Evolutionary conservation across 2,113 vertebrate species (phyloP).

Genomic region (Epinephelus moara): DNA sequence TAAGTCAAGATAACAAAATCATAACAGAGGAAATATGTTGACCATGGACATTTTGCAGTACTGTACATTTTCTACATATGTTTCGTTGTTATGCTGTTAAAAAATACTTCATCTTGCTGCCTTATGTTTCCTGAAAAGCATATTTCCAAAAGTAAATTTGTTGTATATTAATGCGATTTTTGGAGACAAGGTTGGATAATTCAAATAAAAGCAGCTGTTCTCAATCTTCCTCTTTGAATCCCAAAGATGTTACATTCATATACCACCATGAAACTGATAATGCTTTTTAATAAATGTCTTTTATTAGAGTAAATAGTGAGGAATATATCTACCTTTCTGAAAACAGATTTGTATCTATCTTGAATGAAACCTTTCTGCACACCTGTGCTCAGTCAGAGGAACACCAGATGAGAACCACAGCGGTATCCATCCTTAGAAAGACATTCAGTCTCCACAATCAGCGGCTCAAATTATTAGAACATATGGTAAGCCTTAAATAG

Average conservation of each 20-base stretch:
- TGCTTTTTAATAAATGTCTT: neutral
- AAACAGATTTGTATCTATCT: neutral
- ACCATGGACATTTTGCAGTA: neutral
- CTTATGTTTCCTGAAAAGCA: neutral
- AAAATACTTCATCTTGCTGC: too few species aligned
- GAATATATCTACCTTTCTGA: neutral
- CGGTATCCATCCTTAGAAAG: slow-evolving; percentile 30
- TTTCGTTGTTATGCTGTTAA: neutral
- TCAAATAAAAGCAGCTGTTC: neutral
- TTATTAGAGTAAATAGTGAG: too few species aligned
- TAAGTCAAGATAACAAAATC: too few species aligned
- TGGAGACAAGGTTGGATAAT: neutral
- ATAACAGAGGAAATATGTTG: too few species aligned
- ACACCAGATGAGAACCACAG: slow-evolving; percentile 8
- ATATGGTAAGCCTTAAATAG: slow-evolving; percentile 78
- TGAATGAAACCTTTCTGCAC: slow-evolving; percentile 7
- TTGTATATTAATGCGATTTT: neutral
- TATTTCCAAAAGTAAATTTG: neutral
- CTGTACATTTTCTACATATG: neutral
- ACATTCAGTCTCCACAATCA: slow-evolving; percentile 62
- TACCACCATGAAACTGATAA: neutral
- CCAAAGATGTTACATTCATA: neutral
- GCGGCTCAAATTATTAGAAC: slow-evolving; percentile 74
- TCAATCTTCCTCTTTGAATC: neutral
- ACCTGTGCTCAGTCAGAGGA: slow-evolving; percentile 32